Evolutionary conservation across 2,888 invertebrate species (phyloP).

Genomic region (Formica aserva): DNA sequence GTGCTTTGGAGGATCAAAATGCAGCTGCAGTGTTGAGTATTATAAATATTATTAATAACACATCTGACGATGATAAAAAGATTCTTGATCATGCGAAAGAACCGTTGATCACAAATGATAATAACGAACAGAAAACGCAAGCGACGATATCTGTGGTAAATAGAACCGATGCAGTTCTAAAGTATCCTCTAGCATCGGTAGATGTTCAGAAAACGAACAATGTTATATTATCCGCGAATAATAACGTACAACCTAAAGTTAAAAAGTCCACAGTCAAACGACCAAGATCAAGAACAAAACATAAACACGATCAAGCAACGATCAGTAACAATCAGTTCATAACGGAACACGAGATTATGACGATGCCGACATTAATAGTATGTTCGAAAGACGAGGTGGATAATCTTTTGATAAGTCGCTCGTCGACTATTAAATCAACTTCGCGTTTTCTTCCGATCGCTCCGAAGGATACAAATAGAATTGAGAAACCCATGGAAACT

Average conservation of each 20-base stretch:
- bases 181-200: neutral
- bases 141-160: neutral
- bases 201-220: constrained; percentile 3
- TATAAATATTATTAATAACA: constrained; percentile 77
- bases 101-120: neutral
- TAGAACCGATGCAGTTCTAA: constrained; percentile 24
- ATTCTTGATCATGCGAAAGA: constrained; percentile 44
- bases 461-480: constrained; percentile 73
- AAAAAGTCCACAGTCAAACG: constrained; percentile 55
- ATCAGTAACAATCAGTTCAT: constrained; percentile 16
- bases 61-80: constrained; percentile 47
- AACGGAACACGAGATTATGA: constrained; percentile 52
- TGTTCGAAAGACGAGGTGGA: constrained; percentile 78
- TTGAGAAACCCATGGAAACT: constrained; percentile 40
- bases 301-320: constrained; percentile 46
- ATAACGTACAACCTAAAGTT: constrained; percentile 51
- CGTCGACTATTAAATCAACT: constrained; percentile 40
- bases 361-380: constrained; percentile 79
- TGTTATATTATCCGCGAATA: neutral
- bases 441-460: constrained; percentile 79
- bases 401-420: constrained; percentile 53
- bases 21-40: constrained; percentile 84
- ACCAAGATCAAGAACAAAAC: constrained; percentile 56
- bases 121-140: constrained; percentile 37
- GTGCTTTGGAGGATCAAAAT: constrained; percentile 82